These are phyloP conservation scores for Allophyes oxyacanthae DNA, from an alignment of 2,888 invertebrate genomes.

Conservation along the genomic window DNA sequence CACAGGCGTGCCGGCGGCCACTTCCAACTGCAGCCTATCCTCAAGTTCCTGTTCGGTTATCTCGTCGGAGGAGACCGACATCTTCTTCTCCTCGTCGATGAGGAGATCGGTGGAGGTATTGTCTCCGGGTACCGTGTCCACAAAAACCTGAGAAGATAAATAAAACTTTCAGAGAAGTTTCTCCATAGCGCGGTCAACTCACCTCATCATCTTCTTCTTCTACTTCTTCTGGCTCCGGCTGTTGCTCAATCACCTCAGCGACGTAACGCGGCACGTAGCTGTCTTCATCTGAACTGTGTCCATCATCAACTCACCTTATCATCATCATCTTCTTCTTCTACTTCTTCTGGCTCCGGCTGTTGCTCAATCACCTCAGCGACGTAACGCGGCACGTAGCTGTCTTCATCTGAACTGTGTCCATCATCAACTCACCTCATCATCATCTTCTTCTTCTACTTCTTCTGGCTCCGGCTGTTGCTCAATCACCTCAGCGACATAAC, in stretches of 20 bases:
- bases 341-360: conserved; percentile 47
- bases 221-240: conserved; percentile 46
- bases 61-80: conserved; percentile 72
- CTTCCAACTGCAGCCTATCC: conserved; percentile 74
- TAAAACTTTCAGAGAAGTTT: too few species aligned
- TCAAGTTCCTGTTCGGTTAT: conserved; percentile 55
- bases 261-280: too few species aligned
- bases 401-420: too few species aligned
- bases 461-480: conserved; percentile 47
- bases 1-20: conserved; percentile 84
- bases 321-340: conserved; percentile 63
- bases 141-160: conserved; percentile 73
- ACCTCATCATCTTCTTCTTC: conserved; percentile 64
- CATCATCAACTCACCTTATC: conserved; percentile 69
- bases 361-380: too few species aligned
- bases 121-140: conserved; percentile 73
- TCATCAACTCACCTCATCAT: conserved; percentile 69
- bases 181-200: too few species aligned
- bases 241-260: too few species aligned
- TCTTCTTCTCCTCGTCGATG: conserved; percentile 66
- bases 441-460: conserved; percentile 57
- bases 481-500: too few species aligned
- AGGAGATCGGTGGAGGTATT: conserved; percentile 79
- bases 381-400: too few species aligned
- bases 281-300: too few species aligned